Conservation (phyloP, 2,113 vertebrate genomes). For the Ctenomys sociabilis region DNA sequence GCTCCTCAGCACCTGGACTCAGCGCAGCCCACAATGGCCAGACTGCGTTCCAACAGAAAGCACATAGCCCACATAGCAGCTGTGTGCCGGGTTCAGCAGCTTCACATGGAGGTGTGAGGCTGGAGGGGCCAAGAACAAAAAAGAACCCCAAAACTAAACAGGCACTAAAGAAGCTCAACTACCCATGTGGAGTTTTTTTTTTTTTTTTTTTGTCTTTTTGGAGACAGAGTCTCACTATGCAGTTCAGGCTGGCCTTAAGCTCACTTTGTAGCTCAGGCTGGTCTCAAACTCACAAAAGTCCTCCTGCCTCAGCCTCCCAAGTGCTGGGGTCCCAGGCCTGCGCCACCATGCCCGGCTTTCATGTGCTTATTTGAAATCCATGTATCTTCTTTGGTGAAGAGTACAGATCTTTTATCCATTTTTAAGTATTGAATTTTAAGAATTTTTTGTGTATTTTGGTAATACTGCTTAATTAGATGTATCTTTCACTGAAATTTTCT, state of each 20-base stretch:
- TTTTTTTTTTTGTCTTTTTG: too few species aligned
- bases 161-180: neutral
- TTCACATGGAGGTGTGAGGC: constrained; percentile 87
- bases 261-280: too few species aligned
- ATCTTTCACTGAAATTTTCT: neutral
- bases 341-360: too few species aligned
- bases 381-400: neutral
- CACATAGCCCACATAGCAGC: constrained; percentile 95
- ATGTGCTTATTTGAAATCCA: neutral
- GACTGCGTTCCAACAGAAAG: constrained; percentile 95
- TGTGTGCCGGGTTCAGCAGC: constrained; percentile 96
- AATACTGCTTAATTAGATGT: neutral
- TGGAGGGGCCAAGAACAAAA: fast-evolving
- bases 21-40: constrained; percentile 89
- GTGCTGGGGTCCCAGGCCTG: too few species aligned
- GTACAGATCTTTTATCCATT: neutral
- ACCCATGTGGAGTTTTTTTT: neutral
- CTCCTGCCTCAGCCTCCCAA: too few species aligned
- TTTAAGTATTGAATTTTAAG: neutral
- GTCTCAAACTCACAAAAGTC: too few species aligned
- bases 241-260: too few species aligned
- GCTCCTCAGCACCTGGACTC: constrained; percentile 90
- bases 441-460: neutral
- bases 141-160: fast-evolving
- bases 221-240: too few species aligned